phyloP scores from a whole-genome alignment of 2,797 vertebrate species.

The Craterocephalus amniculus region DNA sequence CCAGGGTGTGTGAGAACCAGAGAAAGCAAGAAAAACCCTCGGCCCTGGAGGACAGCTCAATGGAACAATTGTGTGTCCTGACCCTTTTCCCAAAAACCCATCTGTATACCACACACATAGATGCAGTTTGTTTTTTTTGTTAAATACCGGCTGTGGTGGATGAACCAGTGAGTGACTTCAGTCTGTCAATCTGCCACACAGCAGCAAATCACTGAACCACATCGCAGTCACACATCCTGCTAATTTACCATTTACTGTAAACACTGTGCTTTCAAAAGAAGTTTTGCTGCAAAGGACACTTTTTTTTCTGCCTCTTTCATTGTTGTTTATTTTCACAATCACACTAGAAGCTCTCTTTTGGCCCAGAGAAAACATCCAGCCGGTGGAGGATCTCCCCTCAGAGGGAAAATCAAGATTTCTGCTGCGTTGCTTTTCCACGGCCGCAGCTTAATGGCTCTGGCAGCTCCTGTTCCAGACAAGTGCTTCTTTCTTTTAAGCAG shows the following conservation, averaged over 20 bases:
- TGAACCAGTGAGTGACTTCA: neutral
- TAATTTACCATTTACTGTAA: neutral
- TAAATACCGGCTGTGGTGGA: neutral
- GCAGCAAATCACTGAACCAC: neutral
- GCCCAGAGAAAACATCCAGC: constrained; percentile 3
- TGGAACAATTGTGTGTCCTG: constrained; percentile 75
- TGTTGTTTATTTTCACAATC: neutral
- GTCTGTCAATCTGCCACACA: neutral
- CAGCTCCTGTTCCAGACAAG: neutral
- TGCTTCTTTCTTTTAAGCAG: constrained; percentile 5
- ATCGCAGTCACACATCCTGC: neutral
- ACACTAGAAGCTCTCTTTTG: constrained; percentile 2
- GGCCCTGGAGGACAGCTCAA: constrained; percentile 63
- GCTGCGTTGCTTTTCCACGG: constrained; percentile 33
- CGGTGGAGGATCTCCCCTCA: constrained; percentile 14
- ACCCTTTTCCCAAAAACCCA: constrained; percentile 65
- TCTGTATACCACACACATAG: constrained; percentile 59
- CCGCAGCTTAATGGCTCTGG: constrained; percentile 18
- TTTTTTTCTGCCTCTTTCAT: neutral
- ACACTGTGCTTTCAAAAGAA: constrained; percentile 8
- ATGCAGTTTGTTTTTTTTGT: constrained; percentile 5
- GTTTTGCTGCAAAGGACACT: neutral
- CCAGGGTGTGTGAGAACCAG: constrained; percentile 49
- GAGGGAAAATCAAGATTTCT: neutral
- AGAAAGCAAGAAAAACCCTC: constrained; percentile 28